Conservation (phyloP, 2,113 vertebrate genomes). For the Dolichotis patagonum region DNA sequence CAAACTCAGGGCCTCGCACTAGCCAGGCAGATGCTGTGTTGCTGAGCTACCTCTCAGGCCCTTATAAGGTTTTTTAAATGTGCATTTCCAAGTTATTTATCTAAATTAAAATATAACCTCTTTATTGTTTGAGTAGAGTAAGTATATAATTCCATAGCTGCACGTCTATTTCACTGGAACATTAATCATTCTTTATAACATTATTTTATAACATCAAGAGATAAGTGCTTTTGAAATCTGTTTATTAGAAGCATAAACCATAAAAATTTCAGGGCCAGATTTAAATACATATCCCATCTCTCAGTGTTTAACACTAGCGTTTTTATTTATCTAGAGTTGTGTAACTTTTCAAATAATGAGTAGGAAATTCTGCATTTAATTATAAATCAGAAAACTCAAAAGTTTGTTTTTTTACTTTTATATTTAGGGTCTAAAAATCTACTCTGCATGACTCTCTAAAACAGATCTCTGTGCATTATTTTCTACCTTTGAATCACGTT, state of each 20-base stretch:
- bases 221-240: background rate
- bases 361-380: background rate
- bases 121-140: background rate
- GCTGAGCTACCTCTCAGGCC: no score
- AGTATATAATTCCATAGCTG: background rate
- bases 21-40: no score
- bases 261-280: background rate
- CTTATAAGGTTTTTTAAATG: background rate
- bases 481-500: background rate
- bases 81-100: background rate
- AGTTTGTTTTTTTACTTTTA: background rate
- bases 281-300: background rate
- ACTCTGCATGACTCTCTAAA: background rate
- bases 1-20: no score
- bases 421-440: background rate
- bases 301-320: background rate
- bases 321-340: slow-evolving; percentile 2
- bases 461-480: background rate
- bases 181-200: slow-evolving; percentile 7
- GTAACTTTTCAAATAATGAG: background rate
- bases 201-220: no score
- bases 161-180: background rate
- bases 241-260: slow-evolving; percentile 24
- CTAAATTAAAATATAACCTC: background rate
- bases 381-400: slow-evolving; percentile 11